A percentile compares a stretch with the other conserved stretches of the same genome.
phyloP scores from a whole-genome alignment of 2,797 vertebrate genomes.

The Lerista edwardsae region DNA sequence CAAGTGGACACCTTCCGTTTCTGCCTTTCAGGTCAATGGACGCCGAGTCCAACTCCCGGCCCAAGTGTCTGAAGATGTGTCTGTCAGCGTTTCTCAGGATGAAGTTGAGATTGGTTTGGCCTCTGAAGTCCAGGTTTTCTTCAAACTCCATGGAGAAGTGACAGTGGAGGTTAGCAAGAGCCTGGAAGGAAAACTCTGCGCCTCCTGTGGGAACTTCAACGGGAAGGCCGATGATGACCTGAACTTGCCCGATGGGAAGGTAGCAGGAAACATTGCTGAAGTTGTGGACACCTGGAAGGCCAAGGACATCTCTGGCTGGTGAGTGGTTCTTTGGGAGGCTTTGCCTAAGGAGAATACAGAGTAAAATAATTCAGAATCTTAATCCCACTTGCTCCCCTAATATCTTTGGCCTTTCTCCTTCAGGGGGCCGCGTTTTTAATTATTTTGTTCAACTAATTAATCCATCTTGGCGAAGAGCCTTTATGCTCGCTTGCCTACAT shows the following conservation, averaged over 20 bases:
- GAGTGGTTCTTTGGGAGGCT: neutral
- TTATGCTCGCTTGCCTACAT: no score
- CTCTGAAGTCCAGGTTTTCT: constrained; percentile 57
- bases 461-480: no score
- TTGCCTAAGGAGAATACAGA: neutral
- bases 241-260: constrained; percentile 52
- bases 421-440: no score
- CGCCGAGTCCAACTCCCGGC: constrained; percentile 69
- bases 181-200: constrained; percentile 46
- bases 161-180: constrained; percentile 49
- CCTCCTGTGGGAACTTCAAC: constrained; percentile 75
- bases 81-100: constrained; percentile 31
- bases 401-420: no score
- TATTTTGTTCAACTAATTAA: no score
- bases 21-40: constrained; percentile 15
- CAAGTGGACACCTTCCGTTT: neutral
- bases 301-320: constrained; percentile 23
- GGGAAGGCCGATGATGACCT: constrained; percentile 67
- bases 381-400: no score
- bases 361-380: no score
- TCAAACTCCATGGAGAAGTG: constrained; percentile 57
- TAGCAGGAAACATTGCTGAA: neutral
- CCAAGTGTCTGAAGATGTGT: constrained; percentile 63
- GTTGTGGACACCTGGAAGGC: constrained; percentile 40
- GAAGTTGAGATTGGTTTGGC: neutral